Base-by-base conservation (phyloP, 2,113 vertebrate genomes). In the Setophaga petechia region DNA sequence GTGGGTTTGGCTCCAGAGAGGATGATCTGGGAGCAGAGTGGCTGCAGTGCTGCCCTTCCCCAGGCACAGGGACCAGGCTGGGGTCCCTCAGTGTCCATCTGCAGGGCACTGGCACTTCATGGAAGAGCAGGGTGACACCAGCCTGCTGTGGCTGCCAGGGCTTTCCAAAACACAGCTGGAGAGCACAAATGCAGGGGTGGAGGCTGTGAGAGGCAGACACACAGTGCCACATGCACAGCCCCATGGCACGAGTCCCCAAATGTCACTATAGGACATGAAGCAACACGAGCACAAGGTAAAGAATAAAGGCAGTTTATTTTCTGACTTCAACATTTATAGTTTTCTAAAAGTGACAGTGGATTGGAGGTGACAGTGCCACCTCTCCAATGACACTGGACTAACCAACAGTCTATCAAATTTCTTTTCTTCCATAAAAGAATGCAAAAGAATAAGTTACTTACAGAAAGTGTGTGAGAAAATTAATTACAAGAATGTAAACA, bases 91-190 rank as follows among this genome's bases (percentile, higher is more conserved):
- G 30, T 39, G 10, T 23, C 71, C 83, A n/a, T 22, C 72, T 21
- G 2, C 0, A 0, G 31, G 55, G 35, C 6, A 12, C 6, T 46
- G 80, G 46, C 28, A 55, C 28, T 3, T 12, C 0, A 15, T 6
- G 73, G 30, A 22, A 43, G 8, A 67, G 28, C 39, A 58, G 16
- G 2, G 13, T 23, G 44, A 1, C 30, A 41, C 47, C 31, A 63
- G 33, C 28, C 39, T 2, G 0, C 28, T 39, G 75, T 5, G 3
- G 0, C 35, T 55, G 75, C 5, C 22, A 11, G 15, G 1, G 67
- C 20, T 12, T 2, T 27, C 31, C 51, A 30, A 54, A 66, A 1
- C 22, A 30, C 66, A 35, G 33, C 46, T 66, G 72, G n/a, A 46
- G 47, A 71, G 21, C 52, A 2, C 8, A 33, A 4, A 12, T 0